Conservation (phyloP, 2,797 vertebrate genomes). For the Carduelis carduelis region DNA sequence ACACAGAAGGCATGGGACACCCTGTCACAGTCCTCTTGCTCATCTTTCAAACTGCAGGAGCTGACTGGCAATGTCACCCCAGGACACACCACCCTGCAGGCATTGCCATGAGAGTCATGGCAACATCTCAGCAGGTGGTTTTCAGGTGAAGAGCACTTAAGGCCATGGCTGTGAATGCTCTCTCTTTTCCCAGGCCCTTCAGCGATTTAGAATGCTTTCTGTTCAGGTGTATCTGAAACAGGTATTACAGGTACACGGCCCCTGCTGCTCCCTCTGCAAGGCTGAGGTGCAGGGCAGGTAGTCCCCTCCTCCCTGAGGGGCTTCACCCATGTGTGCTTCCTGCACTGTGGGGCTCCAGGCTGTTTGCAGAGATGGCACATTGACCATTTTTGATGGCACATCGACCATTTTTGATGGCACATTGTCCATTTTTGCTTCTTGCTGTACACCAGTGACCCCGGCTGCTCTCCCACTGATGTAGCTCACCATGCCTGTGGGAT, state of each 20-base stretch:
- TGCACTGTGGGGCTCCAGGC: accelerated
- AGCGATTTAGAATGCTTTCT: background rate
- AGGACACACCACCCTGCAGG: background rate
- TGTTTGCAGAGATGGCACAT: background rate
- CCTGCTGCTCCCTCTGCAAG: background rate
- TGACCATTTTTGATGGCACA: background rate
- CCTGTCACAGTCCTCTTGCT: accelerated
- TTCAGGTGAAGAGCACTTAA: background rate
- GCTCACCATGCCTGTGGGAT: accelerated
- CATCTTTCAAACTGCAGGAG: background rate
- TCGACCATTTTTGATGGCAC: background rate
- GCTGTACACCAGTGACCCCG: background rate
- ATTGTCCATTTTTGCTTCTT: background rate
- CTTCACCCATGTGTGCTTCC: background rate
- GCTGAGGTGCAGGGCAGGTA: background rate
- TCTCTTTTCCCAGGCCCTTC: background rate
- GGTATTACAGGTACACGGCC: accelerated
- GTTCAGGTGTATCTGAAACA: background rate
- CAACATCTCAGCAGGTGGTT: background rate
- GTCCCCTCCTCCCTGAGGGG: background rate
- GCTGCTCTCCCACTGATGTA: background rate
- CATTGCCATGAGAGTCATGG: background rate
- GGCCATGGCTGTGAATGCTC: background rate
- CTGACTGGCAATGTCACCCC: background rate
- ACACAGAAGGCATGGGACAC: background rate